These are phyloP conservation scores for Carettochelys insculpta DNA, from an alignment of 2,113 vertebrate species.

Conservation along the genomic window DNA sequence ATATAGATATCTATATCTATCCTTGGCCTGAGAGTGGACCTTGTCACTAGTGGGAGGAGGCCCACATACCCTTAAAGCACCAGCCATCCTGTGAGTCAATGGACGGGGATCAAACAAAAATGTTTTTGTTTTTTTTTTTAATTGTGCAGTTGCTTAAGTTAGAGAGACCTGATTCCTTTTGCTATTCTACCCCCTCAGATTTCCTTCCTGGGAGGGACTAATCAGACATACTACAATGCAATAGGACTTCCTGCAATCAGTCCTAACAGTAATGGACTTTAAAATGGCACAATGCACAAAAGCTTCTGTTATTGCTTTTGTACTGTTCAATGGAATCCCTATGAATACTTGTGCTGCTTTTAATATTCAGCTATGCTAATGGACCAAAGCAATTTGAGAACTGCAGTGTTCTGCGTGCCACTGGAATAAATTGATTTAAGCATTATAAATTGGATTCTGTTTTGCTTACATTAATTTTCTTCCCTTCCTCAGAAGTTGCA, in stretches of 20 bases:
- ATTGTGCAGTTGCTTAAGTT: no score
- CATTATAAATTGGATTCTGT: not conserved
- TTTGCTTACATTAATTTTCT: slow-evolving; percentile 10
- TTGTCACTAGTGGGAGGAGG: no score
- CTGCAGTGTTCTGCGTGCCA: not conserved
- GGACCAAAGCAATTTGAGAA: slow-evolving; percentile 7
- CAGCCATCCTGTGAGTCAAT: not conserved
- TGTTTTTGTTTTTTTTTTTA: no score
- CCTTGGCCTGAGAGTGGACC: no score
- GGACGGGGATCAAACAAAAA: no score
- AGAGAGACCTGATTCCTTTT: not conserved
- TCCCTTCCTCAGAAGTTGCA: not conserved
- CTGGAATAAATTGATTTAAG: not conserved
- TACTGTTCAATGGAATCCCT: not conserved
- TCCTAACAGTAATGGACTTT: not conserved
- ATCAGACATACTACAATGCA: not conserved
- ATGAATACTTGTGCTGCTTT: not conserved
- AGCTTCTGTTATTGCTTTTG: not conserved
- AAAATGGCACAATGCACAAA: not conserved
- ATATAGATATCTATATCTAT: no score
- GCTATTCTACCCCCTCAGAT: not conserved
- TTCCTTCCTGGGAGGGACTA: not conserved
- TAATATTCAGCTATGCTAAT: not conserved
- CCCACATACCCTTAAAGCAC: not conserved
- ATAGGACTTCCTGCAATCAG: not conserved